Base-by-base conservation (phyloP, 2,113 vertebrate species). In the chimpanzee (Pan troglodytes) region DNA sequence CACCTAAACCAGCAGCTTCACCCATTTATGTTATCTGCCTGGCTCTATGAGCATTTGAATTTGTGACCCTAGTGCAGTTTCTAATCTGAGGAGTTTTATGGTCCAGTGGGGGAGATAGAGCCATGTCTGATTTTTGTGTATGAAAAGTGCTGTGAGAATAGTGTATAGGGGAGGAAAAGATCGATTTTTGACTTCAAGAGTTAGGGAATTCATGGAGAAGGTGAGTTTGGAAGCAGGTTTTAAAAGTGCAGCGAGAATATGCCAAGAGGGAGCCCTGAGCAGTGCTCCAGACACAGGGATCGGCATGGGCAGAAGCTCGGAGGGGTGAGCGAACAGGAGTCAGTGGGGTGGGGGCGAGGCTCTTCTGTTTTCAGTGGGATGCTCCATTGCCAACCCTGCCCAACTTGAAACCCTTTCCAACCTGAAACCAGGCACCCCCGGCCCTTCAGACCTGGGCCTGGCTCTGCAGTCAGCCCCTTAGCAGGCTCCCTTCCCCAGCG, bases 401-500 rank as follows among this genome's bases (percentile, higher is more conserved):
- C 40, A 23, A 20, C 7, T 68, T 64, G 61, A 64, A 72, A 1
- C 35, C 38, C 55, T 32, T 18, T 22, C 79, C 40, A 23, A 20
- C 7, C 75, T 4, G 1, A 95, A 68, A 30, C 55, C 43, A 85
- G 61, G 79, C 61, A 25, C 52, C 50, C 40, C 43, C 0, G 7
- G 59, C 59, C 75, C 27, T 90, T 70, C 52, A 35, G n/a, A n/a
- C 38, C 20, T 5, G 4, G 8, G 17, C 35, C 55, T 64, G 50
- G 52, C 90, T 48, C 22, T 68, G 18, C 35, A n/a, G 32, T n/a
- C 16, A 38, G 3, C 2, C 3, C 70, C 16, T 43, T 11, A 17
- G 75, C 0, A 0, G 64, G 32, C 14, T 2, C 9, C 38, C 45
- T 32, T 50, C 17, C 45, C 9, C 25, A 55, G n/a, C 0, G 1